These are phyloP conservation scores for Salvelinus sp. DNA, from an alignment of 2,113 vertebrate species.

Conservation along the genomic window DNA sequence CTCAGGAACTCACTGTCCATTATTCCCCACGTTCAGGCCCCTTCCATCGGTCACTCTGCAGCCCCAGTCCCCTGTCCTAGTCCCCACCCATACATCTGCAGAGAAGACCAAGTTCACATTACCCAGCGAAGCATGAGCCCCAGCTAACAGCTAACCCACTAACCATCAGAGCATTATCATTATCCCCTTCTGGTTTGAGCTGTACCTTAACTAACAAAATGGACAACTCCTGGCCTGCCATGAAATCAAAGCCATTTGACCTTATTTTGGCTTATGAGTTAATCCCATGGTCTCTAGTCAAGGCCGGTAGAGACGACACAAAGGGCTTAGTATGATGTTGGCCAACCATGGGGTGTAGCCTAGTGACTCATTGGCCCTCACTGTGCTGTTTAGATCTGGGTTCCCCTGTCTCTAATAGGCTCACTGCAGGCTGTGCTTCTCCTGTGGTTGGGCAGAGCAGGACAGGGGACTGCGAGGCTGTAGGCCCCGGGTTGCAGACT, in stretches of 20 bases:
- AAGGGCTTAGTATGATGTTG: background rate
- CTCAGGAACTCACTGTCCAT: slow-evolving; percentile 63
- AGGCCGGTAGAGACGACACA: background rate
- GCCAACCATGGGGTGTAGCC: background rate
- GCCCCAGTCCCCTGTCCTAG: slow-evolving; percentile 17
- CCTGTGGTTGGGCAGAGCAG: too few relatives aligned
- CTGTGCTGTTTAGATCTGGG: background rate
- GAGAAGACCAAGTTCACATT: slow-evolving; percentile 68
- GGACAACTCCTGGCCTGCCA: background rate
- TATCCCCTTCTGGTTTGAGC: slow-evolving; percentile 19
- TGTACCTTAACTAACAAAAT: background rate
- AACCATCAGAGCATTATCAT: slow-evolving; percentile 41
- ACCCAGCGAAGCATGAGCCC: slow-evolving; percentile 59
- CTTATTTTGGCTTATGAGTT: background rate
- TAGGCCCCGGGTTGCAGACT: background rate
- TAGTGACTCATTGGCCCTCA: background rate
- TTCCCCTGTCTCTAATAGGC: slow-evolving; percentile 8
- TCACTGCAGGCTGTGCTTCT: background rate
- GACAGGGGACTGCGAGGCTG: background rate
- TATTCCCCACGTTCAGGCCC: slow-evolving; percentile 36
- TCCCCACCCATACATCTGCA: slow-evolving; percentile 68
- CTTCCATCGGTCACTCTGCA: slow-evolving; percentile 65
- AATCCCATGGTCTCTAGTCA: background rate
- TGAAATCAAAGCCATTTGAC: background rate
- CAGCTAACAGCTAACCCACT: slow-evolving; percentile 41